Conservation (phyloP, 2,888 invertebrate species). For the Allolobophora icterica region DNA sequence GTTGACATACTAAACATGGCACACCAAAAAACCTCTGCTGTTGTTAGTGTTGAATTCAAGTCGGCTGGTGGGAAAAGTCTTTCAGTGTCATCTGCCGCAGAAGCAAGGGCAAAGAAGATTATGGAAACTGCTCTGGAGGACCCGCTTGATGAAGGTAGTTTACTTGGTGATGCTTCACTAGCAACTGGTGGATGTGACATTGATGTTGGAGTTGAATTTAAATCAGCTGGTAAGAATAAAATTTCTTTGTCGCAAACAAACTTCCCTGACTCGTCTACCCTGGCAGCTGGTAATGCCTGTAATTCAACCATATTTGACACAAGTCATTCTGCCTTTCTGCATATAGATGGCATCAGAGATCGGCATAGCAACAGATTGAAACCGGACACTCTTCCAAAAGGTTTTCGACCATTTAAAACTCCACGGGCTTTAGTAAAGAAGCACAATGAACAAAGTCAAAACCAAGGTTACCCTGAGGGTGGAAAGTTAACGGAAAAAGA, state of each 20-base stretch:
- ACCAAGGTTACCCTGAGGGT: not conserved
- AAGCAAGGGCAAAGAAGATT: not conserved
- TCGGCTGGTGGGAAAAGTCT: not conserved
- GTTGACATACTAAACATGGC: no score
- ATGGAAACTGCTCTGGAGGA: not conserved
- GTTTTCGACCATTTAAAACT: slow-evolving; percentile 22
- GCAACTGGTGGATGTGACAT: not conserved
- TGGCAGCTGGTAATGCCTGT: slow-evolving; percentile 9
- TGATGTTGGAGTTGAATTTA: not conserved
- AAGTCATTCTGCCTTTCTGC: not conserved
- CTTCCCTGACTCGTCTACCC: not conserved
- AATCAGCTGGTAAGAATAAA: not conserved
- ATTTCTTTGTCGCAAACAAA: not conserved
- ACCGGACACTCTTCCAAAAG: not conserved
- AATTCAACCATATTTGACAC: not conserved
- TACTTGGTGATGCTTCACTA: slow-evolving; percentile 3
- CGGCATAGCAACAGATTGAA: not conserved
- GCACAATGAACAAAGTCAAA: not conserved
- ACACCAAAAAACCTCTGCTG: not conserved
- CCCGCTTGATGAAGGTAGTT: not conserved
- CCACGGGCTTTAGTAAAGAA: not conserved
- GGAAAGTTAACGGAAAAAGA: not conserved
- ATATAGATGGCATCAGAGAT: not conserved
- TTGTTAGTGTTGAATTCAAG: slow-evolving; percentile 21
- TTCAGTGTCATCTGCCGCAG: slow-evolving; percentile 13